phyloP scores from a whole-genome alignment of 2,888 invertebrate genomes.

The Lasiommata megera region DNA sequence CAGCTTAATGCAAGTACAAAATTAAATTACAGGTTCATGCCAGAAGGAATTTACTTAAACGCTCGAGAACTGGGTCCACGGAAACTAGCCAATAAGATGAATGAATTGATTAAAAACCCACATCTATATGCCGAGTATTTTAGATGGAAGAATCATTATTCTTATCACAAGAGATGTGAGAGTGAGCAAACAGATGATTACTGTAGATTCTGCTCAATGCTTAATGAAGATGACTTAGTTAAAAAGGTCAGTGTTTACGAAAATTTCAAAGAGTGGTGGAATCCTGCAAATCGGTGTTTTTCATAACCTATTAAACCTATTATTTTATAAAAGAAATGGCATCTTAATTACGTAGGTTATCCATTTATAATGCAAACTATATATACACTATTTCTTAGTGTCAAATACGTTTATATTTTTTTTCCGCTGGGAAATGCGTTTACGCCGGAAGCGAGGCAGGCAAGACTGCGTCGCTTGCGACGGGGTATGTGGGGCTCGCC shows the following conservation, averaged over 20 bases:
- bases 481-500: no score
- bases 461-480: no score
- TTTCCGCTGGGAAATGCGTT: no score
- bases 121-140: constrained; percentile 58
- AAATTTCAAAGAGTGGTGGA: constrained; percentile 61
- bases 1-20: neutral
- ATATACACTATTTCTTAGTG: no score
- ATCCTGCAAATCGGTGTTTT: constrained; percentile 39
- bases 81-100: constrained; percentile 52
- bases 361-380: no score
- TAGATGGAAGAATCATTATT: constrained; percentile 63
- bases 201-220: constrained; percentile 57
- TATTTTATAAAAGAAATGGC: no score
- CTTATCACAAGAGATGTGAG: constrained; percentile 47
- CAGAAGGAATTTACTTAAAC: constrained; percentile 61
- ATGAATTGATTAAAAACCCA: constrained; percentile 50
- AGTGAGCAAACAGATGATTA: constrained; percentile 58
- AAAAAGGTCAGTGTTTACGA: constrained; percentile 44
- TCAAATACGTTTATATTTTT: no score
- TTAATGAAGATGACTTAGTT: constrained; percentile 51
- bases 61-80: constrained; percentile 46
- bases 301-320: no score
- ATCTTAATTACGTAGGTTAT: no score
- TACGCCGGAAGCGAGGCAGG: no score
- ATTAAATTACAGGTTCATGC: constrained; percentile 58